Conservation (phyloP, 2,888 invertebrate genomes). For the Zygaena filipendulae region DNA sequence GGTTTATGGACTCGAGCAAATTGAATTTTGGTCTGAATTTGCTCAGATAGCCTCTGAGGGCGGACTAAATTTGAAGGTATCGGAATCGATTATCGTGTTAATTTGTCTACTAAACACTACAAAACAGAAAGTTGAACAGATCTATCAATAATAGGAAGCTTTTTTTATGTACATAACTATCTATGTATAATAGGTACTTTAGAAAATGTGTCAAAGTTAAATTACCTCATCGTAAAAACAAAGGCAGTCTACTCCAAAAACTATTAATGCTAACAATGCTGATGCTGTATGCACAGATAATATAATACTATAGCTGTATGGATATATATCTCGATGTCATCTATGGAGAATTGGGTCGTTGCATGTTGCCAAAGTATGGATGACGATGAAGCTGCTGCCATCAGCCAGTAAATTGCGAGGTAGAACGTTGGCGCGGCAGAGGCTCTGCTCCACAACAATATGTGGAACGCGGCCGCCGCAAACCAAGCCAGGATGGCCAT, state of each 20-base stretch:
- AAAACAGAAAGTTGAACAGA: no score
- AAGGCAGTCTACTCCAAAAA: constrained; percentile 42
- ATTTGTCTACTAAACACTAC: no score
- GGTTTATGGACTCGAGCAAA: no score
- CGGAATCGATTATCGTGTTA: no score
- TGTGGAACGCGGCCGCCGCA: constrained; percentile 48
- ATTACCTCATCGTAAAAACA: constrained; percentile 59
- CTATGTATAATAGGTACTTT: not conserved
- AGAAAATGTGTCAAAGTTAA: not conserved
- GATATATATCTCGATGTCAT: no score
- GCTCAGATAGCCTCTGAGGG: no score
- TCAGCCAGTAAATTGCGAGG: constrained; percentile 54
- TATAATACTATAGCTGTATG: no score
- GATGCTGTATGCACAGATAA: constrained; percentile 35
- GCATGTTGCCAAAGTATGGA: constrained; percentile 35
- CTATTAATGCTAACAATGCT: constrained; percentile 30
- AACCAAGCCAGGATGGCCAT: constrained; percentile 49
- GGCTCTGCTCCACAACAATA: constrained; percentile 44
- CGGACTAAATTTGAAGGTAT: no score
- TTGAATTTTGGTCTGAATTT: no score
- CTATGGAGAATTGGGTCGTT: constrained; percentile 13
- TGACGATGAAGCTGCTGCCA: constrained; percentile 36
- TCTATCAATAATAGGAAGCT: no score
- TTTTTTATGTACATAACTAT: not conserved
- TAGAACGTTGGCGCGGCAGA: constrained; percentile 51